Evolutionary conservation across 2,797 vertebrate genomes (phyloP), one percentile per base, ranked within the genome.

Genomic region (Rhabdomys pumilio): DNA sequence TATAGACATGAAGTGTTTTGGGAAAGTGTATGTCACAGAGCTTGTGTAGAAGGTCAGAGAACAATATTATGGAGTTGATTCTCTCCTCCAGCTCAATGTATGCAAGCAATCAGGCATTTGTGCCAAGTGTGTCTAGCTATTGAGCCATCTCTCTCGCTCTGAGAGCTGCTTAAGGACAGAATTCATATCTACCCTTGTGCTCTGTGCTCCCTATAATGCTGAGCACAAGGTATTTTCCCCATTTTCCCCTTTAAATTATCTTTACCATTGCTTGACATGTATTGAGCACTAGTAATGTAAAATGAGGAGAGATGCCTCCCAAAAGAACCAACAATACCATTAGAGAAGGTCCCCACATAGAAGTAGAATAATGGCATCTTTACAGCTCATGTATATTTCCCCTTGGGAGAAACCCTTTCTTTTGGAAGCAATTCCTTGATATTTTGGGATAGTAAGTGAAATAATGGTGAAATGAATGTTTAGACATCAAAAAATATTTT

Each of bases 401-500:
- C 11, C n/a, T 81, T 81, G 63, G 44, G 41, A 94, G 26, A 72
- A 15, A 6, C 83, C 59, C 17, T 69, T 7, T 41, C 3, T 72
- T 83, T 75, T 2, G 41, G 41, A 47, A 73, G 20, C 38, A 86
- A 72, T 57, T 84, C 6, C 6, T 79, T 89, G 5, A 63, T 90
- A 77, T 81, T 96, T 96, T 44, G 55, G n/a, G 55, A 82, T 10
- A 75, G 20, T 63, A 93, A 47, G 10, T 50, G 38, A 95, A 34
- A 92, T 1, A 2, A 4, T 22, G 5, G 7, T 82, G 29, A 47
- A 57, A 75, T 81, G 59, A 92, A 67, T 83, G 69, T 69, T 31
- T 53, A 83, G 57, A 24, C 79, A 4, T 13, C 82, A 3, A 44
- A 72, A 26, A 82, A 92, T 93, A 89, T 22, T 8, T 2, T 90